These are phyloP conservation scores for Oreotrochilus melanogaster DNA, from an alignment of 2,113 vertebrate genomes.

Conservation along the genomic window DNA sequence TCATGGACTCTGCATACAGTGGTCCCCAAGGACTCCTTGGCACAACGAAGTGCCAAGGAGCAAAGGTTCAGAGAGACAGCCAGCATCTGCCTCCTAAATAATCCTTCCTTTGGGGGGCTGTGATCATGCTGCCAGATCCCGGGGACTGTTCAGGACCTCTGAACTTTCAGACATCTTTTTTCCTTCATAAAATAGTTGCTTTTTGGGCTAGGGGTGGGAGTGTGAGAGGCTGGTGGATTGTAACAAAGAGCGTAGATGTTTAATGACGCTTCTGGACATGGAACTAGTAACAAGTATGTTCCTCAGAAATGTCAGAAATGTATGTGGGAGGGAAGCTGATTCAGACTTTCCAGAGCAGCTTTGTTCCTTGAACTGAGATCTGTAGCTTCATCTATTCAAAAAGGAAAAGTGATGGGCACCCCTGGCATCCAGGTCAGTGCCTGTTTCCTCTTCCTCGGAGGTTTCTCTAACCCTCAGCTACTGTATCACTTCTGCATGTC, in stretches of 20 bases:
- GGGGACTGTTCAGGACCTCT: not conserved
- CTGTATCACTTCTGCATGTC: not conserved
- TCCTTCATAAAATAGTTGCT: not conserved
- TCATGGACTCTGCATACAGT: not conserved
- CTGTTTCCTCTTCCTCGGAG: not conserved
- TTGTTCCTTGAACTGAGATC: not conserved
- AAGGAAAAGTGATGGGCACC: not conserved
- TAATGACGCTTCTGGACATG: not conserved
- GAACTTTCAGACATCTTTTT: not conserved
- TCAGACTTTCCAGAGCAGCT: not conserved
- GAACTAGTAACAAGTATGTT: not conserved
- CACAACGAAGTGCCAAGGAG: not conserved
- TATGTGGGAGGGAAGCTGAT: constrained; percentile 25
- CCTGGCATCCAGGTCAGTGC: not conserved
- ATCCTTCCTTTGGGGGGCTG: not conserved
- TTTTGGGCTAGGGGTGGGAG: not conserved
- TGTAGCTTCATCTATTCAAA: not conserved
- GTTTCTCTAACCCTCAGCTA: not conserved
- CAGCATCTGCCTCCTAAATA: not conserved
- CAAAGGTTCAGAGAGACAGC: not conserved
- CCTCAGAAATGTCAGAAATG: constrained; percentile 62
- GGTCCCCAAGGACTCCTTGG: not conserved
- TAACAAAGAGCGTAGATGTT: constrained; percentile 6
- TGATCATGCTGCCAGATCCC: not conserved
- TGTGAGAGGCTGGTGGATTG: not conserved